These are phyloP conservation scores for Girardinus metallicus DNA, from an alignment of 2,797 vertebrate genomes.

Conservation along the genomic window DNA sequence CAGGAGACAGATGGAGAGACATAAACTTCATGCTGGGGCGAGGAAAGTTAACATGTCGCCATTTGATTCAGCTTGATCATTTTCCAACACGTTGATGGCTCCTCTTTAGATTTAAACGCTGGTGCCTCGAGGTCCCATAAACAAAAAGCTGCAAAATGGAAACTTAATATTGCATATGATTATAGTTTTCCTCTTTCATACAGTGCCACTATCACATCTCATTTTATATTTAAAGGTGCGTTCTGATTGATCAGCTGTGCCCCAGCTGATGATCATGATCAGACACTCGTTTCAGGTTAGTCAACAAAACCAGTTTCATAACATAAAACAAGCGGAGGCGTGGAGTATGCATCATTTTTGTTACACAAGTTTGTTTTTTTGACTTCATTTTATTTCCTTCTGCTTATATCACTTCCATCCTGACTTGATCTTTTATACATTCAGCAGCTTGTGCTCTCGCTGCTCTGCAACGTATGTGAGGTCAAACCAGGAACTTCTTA, in stretches of 20 bases:
- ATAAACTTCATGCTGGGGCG: conserved; percentile 5
- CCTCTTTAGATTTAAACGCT: neutral
- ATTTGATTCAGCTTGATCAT: conserved; percentile 13
- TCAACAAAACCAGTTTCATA: conserved; percentile 15
- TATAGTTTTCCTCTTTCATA: neutral
- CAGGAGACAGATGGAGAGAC: conserved; percentile 31
- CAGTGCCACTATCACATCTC: neutral
- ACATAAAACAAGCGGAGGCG: neutral
- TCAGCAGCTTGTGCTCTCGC: conserved; percentile 51
- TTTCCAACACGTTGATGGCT: conserved; percentile 14
- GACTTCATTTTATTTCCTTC: neutral
- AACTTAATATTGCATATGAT: neutral
- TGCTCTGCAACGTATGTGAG: conserved; percentile 31
- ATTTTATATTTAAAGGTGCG: neutral
- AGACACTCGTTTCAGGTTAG: neutral
- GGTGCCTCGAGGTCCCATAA: neutral
- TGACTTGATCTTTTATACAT: conserved; percentile 3
- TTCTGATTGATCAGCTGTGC: conserved; percentile 1
- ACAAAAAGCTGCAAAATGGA: neutral
- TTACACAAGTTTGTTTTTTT: neutral
- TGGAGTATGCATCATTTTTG: neutral
- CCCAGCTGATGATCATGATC: conserved; percentile 10
- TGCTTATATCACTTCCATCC: neutral
- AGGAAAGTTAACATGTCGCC: conserved; percentile 21
- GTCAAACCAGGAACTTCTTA: conserved; percentile 44